phyloP scores from a whole-genome alignment of 2,113 vertebrate species.

The Peromyscus maniculatus region DNA sequence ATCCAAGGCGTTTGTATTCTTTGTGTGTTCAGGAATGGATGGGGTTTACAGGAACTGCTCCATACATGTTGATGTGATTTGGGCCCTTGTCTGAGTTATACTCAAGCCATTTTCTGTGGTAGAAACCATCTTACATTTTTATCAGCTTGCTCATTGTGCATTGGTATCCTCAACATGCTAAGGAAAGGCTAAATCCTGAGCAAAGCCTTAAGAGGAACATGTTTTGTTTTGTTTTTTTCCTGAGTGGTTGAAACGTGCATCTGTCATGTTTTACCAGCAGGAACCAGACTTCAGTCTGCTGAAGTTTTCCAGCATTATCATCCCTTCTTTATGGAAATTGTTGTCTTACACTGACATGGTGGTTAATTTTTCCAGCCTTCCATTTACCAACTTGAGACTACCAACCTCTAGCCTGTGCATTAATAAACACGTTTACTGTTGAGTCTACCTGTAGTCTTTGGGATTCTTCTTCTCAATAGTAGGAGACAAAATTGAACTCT shows the following conservation, averaged over 20 bases:
- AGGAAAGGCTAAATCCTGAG: neutral
- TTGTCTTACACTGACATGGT: neutral
- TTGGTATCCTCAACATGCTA: neutral
- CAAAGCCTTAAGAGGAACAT: neutral
- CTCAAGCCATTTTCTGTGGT: neutral
- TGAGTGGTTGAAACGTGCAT: neutral
- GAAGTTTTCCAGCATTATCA: neutral
- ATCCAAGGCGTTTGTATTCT: too few relatives aligned
- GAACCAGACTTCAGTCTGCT: neutral
- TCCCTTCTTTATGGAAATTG: neutral
- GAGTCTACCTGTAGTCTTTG: neutral
- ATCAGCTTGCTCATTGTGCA: neutral
- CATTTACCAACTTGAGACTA: neutral
- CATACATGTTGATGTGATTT: neutral
- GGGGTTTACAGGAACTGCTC: neutral
- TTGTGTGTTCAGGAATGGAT: neutral
- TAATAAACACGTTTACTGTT: neutral
- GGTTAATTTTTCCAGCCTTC: neutral
- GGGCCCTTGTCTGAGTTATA: neutral
- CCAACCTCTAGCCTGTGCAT: neutral
- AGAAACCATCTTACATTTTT: neutral
- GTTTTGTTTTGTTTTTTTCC: neutral
- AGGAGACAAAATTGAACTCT: neutral
- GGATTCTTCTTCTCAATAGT: neutral
- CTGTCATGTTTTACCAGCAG: neutral